Conservation (phyloP, 2,888 invertebrate genomes). For the Leptopilina drosophilae region DNA sequence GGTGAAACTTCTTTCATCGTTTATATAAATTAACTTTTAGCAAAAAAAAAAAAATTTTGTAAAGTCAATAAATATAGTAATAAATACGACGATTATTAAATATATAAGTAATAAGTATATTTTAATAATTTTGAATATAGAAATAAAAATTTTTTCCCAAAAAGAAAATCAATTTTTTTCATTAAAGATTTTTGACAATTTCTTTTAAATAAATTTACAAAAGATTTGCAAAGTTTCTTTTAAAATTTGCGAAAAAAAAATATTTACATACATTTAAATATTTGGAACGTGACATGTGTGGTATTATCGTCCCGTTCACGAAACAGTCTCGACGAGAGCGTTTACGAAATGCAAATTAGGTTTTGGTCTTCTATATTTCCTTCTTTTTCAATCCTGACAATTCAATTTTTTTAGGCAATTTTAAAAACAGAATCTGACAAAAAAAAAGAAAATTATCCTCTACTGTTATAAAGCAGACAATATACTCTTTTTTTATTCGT, state of each 20-base stretch:
- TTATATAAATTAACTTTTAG: neutral
- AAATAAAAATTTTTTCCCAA: no score
- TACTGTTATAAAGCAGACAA: no score
- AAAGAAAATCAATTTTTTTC: no score
- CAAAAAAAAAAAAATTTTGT: neutral
- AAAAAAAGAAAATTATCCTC: no score
- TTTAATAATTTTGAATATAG: no score
- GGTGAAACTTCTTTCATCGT: neutral
- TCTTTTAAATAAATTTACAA: neutral
- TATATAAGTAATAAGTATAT: no score
- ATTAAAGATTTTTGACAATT: no score
- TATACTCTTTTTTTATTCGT: no score
- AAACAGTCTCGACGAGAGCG: conserved; percentile 13
- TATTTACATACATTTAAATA: neutral
- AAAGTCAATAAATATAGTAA: neutral
- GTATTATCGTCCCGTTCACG: neutral
- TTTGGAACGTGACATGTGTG: conserved; percentile 2
- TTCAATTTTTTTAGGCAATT: conserved; percentile 57
- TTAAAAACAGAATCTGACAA: no score
- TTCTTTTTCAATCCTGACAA: conserved; percentile 63
- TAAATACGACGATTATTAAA: no score
- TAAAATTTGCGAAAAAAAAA: neutral
- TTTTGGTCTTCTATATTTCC: conserved; percentile 55
- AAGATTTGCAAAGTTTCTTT: no score
- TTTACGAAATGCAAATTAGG: conserved; percentile 66